Evolutionary conservation across 1,140 invertebrate species (phyloP), one percentile per base, ranked within the genome.

Genomic region (Sminthurinus signatus): DNA sequence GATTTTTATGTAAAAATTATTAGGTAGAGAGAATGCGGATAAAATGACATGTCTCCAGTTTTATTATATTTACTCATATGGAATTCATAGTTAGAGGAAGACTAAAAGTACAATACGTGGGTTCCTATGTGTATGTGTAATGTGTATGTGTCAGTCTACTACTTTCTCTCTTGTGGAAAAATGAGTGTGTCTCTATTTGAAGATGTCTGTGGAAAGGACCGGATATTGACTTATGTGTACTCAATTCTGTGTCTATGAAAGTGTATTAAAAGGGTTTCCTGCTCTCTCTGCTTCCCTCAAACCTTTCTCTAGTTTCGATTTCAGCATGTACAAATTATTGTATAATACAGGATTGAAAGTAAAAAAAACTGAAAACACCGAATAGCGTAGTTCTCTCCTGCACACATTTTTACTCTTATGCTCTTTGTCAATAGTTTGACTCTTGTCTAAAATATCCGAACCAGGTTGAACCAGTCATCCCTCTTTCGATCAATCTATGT

Each of bases 191-290:
- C 27, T 56, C 4, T 36, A 28, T 39, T 23, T 27, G 54, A 56
- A 12, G 23, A n/a, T n/a, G 5, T 54, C 19, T 56, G 10, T 42
- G 8, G 54, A 15, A 56, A 21, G 19, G 17, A 27, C 54, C 54
- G 54, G 54, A 56, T 39, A 56, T 56, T 56, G 54, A 36, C 12
- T 42, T 10, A 39, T 56, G 54, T 56, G 54, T 56, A 56, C 54
- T 12, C 54, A 56, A n/a, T n/a, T n/a, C n/a, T n/a, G n/a, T 32
- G 29, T 56, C 54, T 17, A 56, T 12, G 17, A 8, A 42, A 56
- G 54, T 42, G 54, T 56, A 27, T 21, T 56, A 42, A 56, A 56
- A 56, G 54, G 36, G 10, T 56, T 54, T 31, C 51, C 28, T 15
- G 5, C 32, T 36, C 32, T 36, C 32, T 36, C 15, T 15, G 5